Evolutionary conservation across 2,888 invertebrate genomes (phyloP).

Genomic region (Drosophila neotestacea): DNA sequence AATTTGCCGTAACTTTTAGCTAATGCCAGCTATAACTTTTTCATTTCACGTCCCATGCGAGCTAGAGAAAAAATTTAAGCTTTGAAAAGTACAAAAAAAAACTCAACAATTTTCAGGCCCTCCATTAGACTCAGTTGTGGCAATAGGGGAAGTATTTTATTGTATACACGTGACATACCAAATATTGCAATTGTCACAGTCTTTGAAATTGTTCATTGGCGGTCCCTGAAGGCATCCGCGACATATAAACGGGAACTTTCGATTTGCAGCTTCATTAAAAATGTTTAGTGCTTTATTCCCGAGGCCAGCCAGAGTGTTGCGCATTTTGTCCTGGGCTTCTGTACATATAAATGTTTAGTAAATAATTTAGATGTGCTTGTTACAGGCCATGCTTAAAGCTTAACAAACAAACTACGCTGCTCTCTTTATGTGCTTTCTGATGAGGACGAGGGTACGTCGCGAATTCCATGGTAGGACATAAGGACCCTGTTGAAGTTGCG

Average conservation of each 20-base stretch:
- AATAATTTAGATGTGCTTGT: conserved; percentile 55
- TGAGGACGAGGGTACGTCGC: conserved; percentile 7
- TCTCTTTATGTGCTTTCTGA: conserved; percentile 38
- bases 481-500: conserved; percentile 5
- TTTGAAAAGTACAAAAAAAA: conserved; percentile 50
- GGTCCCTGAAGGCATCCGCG: conserved; percentile 24
- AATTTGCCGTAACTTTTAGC: conserved; percentile 58
- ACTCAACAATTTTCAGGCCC: conserved; percentile 50
- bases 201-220: conserved; percentile 32
- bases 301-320: conserved; percentile 3
- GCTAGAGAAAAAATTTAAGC: conserved; percentile 53
- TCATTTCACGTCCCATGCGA: conserved; percentile 47
- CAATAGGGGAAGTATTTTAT: conserved; percentile 36
- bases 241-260: conserved; percentile 57
- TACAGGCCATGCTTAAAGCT: conserved; percentile 39
- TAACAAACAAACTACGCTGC: conserved; percentile 48
- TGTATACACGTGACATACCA: conserved; percentile 54
- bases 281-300: conserved; percentile 65
- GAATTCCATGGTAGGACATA: conserved; percentile 26
- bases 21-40: conserved; percentile 57
- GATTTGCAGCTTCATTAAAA: conserved; percentile 77
- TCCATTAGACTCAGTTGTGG: background rate
- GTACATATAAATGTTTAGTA: conserved; percentile 47
- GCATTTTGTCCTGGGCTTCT: background rate
- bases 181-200: conserved; percentile 53